Evolutionary conservation across 2,797 vertebrate species (phyloP), one percentile per base, ranked within the genome.

Genomic region (Oryzias dopingdopingensis): DNA sequence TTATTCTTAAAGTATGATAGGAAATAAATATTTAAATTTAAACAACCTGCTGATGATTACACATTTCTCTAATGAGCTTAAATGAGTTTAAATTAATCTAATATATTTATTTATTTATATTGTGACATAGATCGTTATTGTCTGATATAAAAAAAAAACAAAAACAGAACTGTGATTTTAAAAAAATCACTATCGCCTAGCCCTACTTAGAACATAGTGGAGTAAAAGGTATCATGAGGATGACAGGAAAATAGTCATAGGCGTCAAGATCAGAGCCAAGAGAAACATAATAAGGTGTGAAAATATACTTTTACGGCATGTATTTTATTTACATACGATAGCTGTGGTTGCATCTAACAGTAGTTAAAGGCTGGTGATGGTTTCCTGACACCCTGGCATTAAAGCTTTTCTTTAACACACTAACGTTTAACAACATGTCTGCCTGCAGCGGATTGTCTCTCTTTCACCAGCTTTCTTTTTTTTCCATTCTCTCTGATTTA

Each of bases 401-500:
- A 72, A 62, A 70, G 66, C 64, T 51, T 72, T 54, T 62, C 46
- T 14, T 70, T 63, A 56, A 47, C 54, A 72, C 69, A 69, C 70
- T 53, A 70, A 77, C 55, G 53, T 63, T 68, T 68, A 63, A 42
- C 60, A 48, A 59, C 43, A 58, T 51, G 42, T 75, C 57, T 62
- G 65, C 70, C 66, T 1, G 22, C 51, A 73, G 70, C 51, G 16
- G 44, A 58, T 5, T 65, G 62, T 74, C 75, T 65, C 57, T 77
- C 63, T 67, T 70, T 82, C 53, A 52, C 51, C 52, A 24, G 69
- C 67, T 49, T 77, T 54, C 71, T 69, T 70, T 66, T 52, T 55
- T 70, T 52, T 71, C 60, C 70, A 54, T 67, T 66, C 72, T 62
- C 29, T 17, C 49, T 79, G 64, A 78, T 81, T 73, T 75, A 77